Base-by-base conservation (phyloP, 2,113 vertebrate species). In the Apodemus sylvaticus region DNA sequence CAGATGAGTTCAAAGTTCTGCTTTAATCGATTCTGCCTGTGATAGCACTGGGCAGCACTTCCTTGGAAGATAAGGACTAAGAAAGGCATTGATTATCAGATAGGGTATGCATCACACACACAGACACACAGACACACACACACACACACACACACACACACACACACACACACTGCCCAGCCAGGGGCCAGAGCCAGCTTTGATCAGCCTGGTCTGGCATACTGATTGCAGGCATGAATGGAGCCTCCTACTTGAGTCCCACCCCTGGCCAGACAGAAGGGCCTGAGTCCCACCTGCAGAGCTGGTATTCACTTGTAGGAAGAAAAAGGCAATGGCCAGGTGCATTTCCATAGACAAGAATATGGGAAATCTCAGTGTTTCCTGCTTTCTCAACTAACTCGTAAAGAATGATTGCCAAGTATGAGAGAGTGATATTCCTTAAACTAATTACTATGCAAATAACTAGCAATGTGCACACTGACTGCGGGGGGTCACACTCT, bases 81-180 rank as follows among this genome's bases (percentile, higher is more conserved):
- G 81, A 62, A 83, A 62, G 24, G 93, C 96, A 97, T 66, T 95
- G 96, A 97, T 98, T 97, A 97, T 96, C 94, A 85, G 95, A 95
- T 74, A 93, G 0, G 5, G 77, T 79, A 70, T 3, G 4, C 79
- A 74, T 89, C 60, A 92, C 70, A 71, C 70, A 71, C 90, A 71
- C 89, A 76, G n/a, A n/a, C n/a, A n/a, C n/a, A n/a, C n/a, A n/a
- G n/a, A n/a, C n/a, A n/a, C n/a, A n/a, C n/a, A n/a, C n/a, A n/a
- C n/a, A n/a, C n/a, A n/a, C n/a, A n/a, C n/a, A n/a, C n/a, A n/a
- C n/a, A n/a, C n/a, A n/a, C n/a, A n/a, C n/a, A n/a, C n/a, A n/a
- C n/a, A n/a, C n/a, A n/a, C n/a, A n/a, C n/a, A n/a, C 90, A n/a
- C 73, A 39, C 90, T 58, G 82, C 39, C 22, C 76, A 78, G 78